Base-by-base conservation (phyloP, 2,797 vertebrate species). In the Silurus lanzhouensis region DNA sequence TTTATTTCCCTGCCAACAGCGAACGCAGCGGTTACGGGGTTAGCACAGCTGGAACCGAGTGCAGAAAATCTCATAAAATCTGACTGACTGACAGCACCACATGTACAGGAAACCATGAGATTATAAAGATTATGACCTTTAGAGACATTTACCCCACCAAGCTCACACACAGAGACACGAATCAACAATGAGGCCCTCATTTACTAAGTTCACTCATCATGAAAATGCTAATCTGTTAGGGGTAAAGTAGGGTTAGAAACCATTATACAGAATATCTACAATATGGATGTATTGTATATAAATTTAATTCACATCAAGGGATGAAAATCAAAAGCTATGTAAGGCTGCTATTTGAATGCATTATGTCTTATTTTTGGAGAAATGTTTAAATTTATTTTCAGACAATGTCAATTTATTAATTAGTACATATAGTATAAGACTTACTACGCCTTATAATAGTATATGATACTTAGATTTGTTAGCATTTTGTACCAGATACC, bases 81-180 rank as follows among this genome's bases (percentile, higher is more conserved):
- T 52, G 25, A 83, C 78, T 72, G 74, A 83, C 77, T 82, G 15
- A 57, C 20, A 48, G 63, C 80, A 61, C 85, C 72, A 14, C 72
- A 78, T 71, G 74, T 68, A 64, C 81, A 83, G 64, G 81, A 83
- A 82, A 78, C 38, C 27, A 22, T 3, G 75, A 71, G 48, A 84
- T 79, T 61, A 80, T 71, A 13, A 75, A 75, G 82, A 76, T 80
- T 22, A 61, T 55, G 13, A 86, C 63, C 55, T 68, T 75, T 86
- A n/a, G 71, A 82, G 72, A 67, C 80, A 55, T 86, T 82, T 82
- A 38, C 31, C 80, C 63, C 66, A 57, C 80, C 63, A 70, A 44
- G 80, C 72, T 7, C 55, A 58, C 58, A 77, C 38, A 71, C 63
- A 68, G 55, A 67, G 84, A 27, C 22, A 17, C 22, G 5, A 12